Conservation (phyloP, 2,888 invertebrate genomes). For the Mythimna loreyi region DNA sequence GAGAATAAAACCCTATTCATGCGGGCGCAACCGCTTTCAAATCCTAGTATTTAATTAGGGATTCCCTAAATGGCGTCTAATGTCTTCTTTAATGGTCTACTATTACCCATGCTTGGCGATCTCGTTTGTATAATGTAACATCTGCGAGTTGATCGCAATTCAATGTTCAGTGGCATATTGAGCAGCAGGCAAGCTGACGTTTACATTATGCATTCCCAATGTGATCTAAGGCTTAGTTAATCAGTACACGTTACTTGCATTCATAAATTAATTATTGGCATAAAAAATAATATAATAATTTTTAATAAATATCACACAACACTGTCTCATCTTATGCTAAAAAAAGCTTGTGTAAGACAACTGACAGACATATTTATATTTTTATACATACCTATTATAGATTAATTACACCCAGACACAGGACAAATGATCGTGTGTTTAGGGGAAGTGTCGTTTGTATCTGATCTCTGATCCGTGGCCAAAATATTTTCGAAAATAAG, state of each 20-base stretch:
- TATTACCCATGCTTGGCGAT: constrained; percentile 17
- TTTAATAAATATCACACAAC: too few species aligned
- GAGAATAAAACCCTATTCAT: background rate
- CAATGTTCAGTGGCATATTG: constrained; percentile 36
- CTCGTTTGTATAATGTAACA: constrained; percentile 26
- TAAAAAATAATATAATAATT: too few species aligned
- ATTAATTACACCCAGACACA: too few species aligned
- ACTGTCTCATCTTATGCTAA: too few species aligned
- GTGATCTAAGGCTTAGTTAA: constrained; percentile 11
- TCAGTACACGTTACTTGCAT: constrained; percentile 21
- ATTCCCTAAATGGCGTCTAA: constrained; percentile 4
- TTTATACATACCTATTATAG: too few species aligned
- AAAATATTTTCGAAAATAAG: too few species aligned
- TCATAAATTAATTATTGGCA: background rate
- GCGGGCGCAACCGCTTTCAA: background rate
- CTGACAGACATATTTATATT: too few species aligned
- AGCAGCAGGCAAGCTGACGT: constrained; percentile 35
- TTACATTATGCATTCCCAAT: constrained; percentile 34
- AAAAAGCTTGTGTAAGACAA: too few species aligned
- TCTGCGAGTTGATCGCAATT: constrained; percentile 40
- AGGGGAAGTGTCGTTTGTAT: too few species aligned
- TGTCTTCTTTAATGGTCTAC: constrained; percentile 8
- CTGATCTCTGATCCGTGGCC: too few species aligned
- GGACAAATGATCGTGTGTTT: too few species aligned
- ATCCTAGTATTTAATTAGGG: background rate